Base-by-base conservation (phyloP, 1,140 invertebrate genomes). In the Hylaeus anthracinus region DNA sequence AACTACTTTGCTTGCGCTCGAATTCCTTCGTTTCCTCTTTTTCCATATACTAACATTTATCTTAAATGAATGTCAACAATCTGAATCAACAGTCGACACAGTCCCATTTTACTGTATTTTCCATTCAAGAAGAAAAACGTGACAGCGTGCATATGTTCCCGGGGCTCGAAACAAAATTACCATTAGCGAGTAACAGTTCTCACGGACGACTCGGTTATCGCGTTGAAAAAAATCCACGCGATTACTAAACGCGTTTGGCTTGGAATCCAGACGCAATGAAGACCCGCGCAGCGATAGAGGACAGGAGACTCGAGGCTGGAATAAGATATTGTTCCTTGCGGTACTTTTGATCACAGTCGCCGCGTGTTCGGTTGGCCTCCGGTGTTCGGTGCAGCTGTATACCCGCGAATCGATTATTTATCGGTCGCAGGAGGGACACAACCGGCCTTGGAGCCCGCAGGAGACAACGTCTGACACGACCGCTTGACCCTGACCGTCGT, bases 351-450 rank as follows among this genome's bases (percentile, higher is more conserved):
- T 63, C 69, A 66, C 10, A 43, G 66, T 43, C 10, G 9, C 26
- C 75, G 60, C 65, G 51, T 15, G 14, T 79, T 79, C 66, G 53
- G 56, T 79, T 79, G 66, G 58, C 69, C 66, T 79, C 65, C 10
- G 58, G n/a, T 55, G 45, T 48, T 45, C 43, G 53, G 53, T 53
- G 69, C 66, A 75, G 48, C 70, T 75, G 64, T 82, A 79, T 82
- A 26, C 48, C 43, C 53, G 53, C 63, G 80, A 53, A 82, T 79
- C 80, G 76, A 12, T 79, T 72, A 79, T 82, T 82, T 82, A 79
- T 82, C 78, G 63, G 48, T 79, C 56, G 48, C 69, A 61, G 77
- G 78, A 66, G 56, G 65, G 75, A 41, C 55, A 60, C 75, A 48
- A n/a, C 67, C 71, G 69, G 67, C 76, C 63, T 67, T 69, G 69